phyloP scores from a whole-genome alignment of 1,140 invertebrate species.

The honey bee (Apis mellifera) region Amel_HAv3.1 CM009945.2:5532001-5532500 shows the following conservation, averaged over 20 bases:
- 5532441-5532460: too few species aligned
- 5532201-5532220: background rate
- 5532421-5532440: too few species aligned
- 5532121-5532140: constrained; percentile 14
- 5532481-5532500: too few species aligned
- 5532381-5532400: background rate
- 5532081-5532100: constrained; percentile 4
- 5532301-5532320: background rate
- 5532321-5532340: background rate
- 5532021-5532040: constrained; percentile 17
- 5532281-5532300: constrained; percentile 9
- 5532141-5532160: constrained; percentile 33
- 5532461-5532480: too few species aligned
- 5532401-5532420: background rate
- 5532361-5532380: background rate
- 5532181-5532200: constrained; percentile 44
- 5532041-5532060: constrained; percentile 59
- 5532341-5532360: background rate
- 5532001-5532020: background rate
- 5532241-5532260: constrained; percentile 20
- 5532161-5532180: constrained; percentile 33
- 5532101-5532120: constrained; percentile 12
- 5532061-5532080: constrained; percentile 63
- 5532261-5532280: constrained; percentile 19
- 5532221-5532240: background rate